phyloP scores from a whole-genome alignment of 2,797 vertebrate species.

The Malurus splendens region DNA sequence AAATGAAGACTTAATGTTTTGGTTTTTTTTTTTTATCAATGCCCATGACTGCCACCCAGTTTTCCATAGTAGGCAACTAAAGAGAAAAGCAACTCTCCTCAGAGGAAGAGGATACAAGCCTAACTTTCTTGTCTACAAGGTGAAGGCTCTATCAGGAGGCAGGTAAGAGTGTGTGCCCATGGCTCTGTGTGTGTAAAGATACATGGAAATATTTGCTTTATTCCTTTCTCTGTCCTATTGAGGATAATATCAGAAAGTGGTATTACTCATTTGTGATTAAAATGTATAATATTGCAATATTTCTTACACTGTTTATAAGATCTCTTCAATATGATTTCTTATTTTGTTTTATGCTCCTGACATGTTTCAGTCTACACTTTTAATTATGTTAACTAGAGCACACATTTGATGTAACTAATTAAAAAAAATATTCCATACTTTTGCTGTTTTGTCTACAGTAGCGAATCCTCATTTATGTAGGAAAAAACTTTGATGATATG shows the following conservation, averaged over 20 bases:
- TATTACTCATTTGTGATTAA: background rate
- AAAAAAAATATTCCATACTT: background rate
- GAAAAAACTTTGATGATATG: background rate
- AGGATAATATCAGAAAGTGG: background rate
- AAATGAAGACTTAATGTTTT: background rate
- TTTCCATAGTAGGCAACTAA: background rate
- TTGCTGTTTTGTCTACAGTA: background rate
- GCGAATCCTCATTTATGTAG: background rate
- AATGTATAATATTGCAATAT: background rate
- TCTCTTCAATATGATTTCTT: background rate
- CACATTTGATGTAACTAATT: background rate
- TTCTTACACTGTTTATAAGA: background rate
- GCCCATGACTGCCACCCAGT: accelerated
- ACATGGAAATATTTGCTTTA: background rate
- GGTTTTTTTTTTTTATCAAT: background rate
- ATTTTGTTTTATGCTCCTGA: background rate
- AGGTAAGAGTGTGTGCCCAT: background rate
- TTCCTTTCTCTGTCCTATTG: background rate
- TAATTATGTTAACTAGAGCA: background rate
- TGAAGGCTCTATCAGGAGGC: background rate
- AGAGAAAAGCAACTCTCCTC: background rate
- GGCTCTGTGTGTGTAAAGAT: background rate
- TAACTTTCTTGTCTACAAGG: background rate
- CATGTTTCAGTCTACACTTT: background rate
- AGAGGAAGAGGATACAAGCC: background rate